These are phyloP conservation scores for Magallana nippona DNA, from an alignment of 2,888 invertebrate genomes.

Conservation along the genomic window DNA sequence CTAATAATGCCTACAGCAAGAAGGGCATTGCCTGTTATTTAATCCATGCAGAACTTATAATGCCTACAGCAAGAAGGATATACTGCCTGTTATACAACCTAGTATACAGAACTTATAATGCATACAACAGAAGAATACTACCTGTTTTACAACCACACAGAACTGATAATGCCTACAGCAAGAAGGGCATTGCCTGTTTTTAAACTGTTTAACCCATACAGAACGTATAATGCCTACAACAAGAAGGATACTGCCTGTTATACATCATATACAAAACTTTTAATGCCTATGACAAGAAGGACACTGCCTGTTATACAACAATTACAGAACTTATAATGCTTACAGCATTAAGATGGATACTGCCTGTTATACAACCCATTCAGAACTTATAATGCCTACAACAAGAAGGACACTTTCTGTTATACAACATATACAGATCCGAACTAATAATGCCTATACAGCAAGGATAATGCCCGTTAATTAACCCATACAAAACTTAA, in stretches of 20 bases:
- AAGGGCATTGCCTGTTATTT: background rate
- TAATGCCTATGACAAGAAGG: background rate
- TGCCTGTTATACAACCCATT: background rate
- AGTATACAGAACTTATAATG: slow-evolving; percentile 1
- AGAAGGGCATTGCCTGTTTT: background rate
- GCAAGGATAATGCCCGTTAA: slow-evolving; percentile 80
- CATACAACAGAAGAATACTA: background rate
- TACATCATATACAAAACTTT: background rate
- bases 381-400: background rate
- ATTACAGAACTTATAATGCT: background rate
- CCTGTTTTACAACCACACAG: background rate
- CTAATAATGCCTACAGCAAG: slow-evolving; percentile 78
- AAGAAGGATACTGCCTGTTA: too few species aligned
- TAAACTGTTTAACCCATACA: slow-evolving; percentile 2
- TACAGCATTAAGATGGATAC: background rate
- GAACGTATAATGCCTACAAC: slow-evolving; percentile 78
- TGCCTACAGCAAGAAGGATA: background rate
- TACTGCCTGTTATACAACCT: background rate
- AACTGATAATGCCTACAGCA: background rate
- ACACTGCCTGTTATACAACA: background rate
- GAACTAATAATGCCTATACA: slow-evolving; percentile 65
- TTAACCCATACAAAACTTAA: slow-evolving; percentile 81
- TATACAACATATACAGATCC: slow-evolving; percentile 67
- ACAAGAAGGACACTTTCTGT: background rate
- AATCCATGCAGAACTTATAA: background rate